Evolutionary conservation across 2,888 invertebrate species (phyloP), one percentile per base, ranked within the genome.

Genomic region (Cerceris ruficornis): DNA sequence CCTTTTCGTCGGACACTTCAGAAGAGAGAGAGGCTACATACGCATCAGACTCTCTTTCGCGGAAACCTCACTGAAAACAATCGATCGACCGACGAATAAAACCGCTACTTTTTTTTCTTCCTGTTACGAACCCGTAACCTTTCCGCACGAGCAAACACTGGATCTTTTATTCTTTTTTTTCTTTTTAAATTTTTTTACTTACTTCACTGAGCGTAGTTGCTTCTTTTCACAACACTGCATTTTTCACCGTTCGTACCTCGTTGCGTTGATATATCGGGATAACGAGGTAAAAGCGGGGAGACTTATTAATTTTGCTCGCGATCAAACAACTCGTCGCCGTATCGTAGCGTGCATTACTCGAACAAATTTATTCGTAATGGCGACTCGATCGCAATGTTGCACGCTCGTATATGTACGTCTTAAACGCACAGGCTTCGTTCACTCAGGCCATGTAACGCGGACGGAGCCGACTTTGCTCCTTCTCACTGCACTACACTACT

Each of bases 401-500:
- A 75, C 80, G 75, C 67, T 73, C 71, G 72, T 80, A 61, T 75
- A 82, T 59, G 78, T 69, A 79, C 83, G 77, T 68, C 67, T 82
- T 65, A 66, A 80, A 80, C 80, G 78, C 82, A 82, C 84, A 74
- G 72, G 76, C 62, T 78, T 83, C 78, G 83, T 88, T 87, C 84
- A 88, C 85, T 87, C 81, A 81, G 83, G 83, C 83, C 87, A 90
- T 89, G 88, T 88, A 90, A 87, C 87, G 88, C 88, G 90, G 89
- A 89, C 85, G 90, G 90, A 91, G 91, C 88, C 85, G 83, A 83
- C 86, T 89, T 87, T 87, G 90, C 91, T 92, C 91, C 92, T 91
- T 88, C 91, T 92, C 92, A 92, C 92, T 92, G 92, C 92, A 92
- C 92, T 93, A 92, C 92, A 91, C 92, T 91, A 92, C 92, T 88